phyloP scores from a whole-genome alignment of 2,888 invertebrate species.

The Megalurothrips usitatus region DNA sequence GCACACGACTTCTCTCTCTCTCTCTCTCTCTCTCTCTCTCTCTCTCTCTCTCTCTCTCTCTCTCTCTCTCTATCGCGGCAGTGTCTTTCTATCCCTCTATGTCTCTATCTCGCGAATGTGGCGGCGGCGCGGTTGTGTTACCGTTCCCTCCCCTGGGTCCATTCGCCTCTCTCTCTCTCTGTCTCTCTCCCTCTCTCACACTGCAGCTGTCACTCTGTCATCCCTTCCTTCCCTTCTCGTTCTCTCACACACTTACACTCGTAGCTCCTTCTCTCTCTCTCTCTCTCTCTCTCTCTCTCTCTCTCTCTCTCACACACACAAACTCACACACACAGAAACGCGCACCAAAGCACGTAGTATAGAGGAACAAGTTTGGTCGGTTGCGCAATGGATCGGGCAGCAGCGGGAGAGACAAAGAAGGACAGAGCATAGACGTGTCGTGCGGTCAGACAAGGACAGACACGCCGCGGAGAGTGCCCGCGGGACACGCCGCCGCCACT shows the following conservation, averaged over 20 bases:
- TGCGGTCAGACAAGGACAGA: neutral
- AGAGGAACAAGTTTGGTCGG: neutral
- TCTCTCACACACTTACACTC: neutral
- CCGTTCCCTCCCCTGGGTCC: too few relatives aligned
- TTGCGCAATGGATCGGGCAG: neutral
- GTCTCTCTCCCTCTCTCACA: neutral
- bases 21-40: too few relatives aligned
- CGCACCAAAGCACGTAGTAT: neutral
- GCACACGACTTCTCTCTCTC: too few relatives aligned
- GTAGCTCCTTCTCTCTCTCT: neutral
- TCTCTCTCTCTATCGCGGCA: too few relatives aligned
- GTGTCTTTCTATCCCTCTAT: too few relatives aligned
- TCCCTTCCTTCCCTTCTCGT: too few relatives aligned
- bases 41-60: too few relatives aligned
- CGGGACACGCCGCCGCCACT: too few relatives aligned
- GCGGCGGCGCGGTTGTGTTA: too few relatives aligned
- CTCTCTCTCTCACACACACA: neutral
- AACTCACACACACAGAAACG: too few relatives aligned
- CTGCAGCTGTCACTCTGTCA: neutral
- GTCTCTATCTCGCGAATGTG: too few relatives aligned
- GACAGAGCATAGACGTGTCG: neutral
- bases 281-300: too few relatives aligned
- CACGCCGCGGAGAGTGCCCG: neutral
- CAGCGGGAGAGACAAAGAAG: neutral
- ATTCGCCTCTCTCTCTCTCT: neutral